Base-by-base conservation (phyloP, 2,113 vertebrate species). In the Caranx melampygus region DNA sequence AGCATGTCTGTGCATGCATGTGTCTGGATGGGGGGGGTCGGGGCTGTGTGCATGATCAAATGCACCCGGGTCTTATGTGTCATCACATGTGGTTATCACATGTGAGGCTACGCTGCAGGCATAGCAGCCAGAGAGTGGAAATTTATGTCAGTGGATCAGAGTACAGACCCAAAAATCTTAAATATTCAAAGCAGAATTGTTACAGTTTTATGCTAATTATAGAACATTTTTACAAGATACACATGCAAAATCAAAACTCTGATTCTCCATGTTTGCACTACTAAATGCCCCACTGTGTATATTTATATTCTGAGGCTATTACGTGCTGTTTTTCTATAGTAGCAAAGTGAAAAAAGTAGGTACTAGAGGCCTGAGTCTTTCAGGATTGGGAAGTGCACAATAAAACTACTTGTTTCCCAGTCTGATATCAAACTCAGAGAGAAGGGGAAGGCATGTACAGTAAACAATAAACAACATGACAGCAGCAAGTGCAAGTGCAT, bases 51-150 rank as follows among this genome's bases (percentile, higher is more conserved):
- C 26, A 34, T 42, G 66, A 61, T 88, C 20, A 33, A 67, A 81
- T 74, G 68, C 3, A 31, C 26, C 15, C 12, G 2, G 66, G 42
- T 72, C 61, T 64, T 78, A 62, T 79, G 67, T 63, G 55, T 65
- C 58, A 26, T 9, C 21, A 69, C 65, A 64, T 45, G 64, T 31
- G 72, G 34, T 35, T 64, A 57, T 66, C 55, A 72, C 34, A 54
- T 75, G 84, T 68, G 68, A 72, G 4, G 26, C 31, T 52, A 72
- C 5, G 15, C 45, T 33, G 67, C 47, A 70, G 21, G 18, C 21
- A 33, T n/a, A 54, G 35, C 26, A 54, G 34, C 47, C 6, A 20
- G 16, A 71, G 49, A 16, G 20, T 55, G 31, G n/a, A 2, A 3
- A 6, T 55, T 40, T 59, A 3, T 66, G 57, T 16, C 12, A 3